These are phyloP conservation scores for Phyllotis vaccarum DNA, from an alignment of 2,797 vertebrate species.

Conservation along the genomic window DNA sequence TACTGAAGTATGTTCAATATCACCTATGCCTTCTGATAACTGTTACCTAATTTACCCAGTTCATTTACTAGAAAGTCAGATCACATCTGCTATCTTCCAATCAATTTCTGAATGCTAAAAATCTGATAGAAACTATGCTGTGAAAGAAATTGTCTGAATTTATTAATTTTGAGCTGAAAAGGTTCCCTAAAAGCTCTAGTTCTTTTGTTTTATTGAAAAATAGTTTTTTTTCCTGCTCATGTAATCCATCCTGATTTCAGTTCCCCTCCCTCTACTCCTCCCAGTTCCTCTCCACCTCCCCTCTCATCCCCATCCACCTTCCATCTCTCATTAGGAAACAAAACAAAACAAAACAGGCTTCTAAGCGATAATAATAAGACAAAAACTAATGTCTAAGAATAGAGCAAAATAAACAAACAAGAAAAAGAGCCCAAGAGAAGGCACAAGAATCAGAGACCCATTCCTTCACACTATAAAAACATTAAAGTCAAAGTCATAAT, in stretches of 20 bases:
- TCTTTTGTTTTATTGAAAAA: background rate
- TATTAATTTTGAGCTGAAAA: conserved; percentile 35
- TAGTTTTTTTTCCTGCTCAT: background rate
- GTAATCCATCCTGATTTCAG: background rate
- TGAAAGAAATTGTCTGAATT: conserved; percentile 8
- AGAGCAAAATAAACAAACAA: background rate
- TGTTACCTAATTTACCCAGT: background rate
- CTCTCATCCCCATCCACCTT: too few species aligned
- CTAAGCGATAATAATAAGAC: background rate
- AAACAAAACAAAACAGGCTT: too few species aligned
- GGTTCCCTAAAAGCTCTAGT: background rate
- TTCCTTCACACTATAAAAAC: too few species aligned
- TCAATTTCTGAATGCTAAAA: background rate
- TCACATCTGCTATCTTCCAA: background rate
- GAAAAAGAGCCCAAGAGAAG: background rate
- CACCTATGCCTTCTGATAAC: background rate
- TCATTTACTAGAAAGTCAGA: background rate
- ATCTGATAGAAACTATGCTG: conserved; percentile 48
- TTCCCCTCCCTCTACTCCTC: background rate
- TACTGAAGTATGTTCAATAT: background rate
- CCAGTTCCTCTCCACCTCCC: background rate
- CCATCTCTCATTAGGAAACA: background rate
- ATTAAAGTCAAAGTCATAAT: background rate
- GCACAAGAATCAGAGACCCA: background rate
- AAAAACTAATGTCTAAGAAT: background rate